Evolutionary conservation across 1,140 invertebrate genomes (phyloP), one percentile per base, ranked within the genome.

Genomic region (Rhizoglyphus robini): DNA sequence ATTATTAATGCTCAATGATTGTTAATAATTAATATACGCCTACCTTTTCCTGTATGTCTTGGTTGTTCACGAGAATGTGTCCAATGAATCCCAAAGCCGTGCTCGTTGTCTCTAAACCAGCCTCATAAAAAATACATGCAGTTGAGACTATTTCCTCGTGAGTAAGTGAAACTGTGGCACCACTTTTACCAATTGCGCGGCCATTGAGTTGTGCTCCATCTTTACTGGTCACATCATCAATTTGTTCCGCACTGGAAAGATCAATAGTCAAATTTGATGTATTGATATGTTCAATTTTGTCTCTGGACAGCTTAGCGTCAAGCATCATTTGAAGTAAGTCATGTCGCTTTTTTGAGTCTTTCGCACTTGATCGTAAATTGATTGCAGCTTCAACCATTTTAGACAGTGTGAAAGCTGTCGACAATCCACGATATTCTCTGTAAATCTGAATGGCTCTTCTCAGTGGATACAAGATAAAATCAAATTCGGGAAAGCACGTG

Each of bases 41-140:
- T 0, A 80, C 48, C 62, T 70, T 73, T 3, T 79, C 72, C 67
- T 79, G 77, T 20, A 71, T 66, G 3, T 79, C 75, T 23, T 68
- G 75, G 68, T 81, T 66, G 15, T 70, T 71, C 4, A 78, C 75
- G 30, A 80, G 66, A 8, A 71, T 47, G 62, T 75, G 78, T 5
- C 73, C 65, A 15, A 73, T 67, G 60, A 74, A 77, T 1, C 74
- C 70, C n/a, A 80, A 61, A 23, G 75, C 72, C 0, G 68, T 76
- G 4, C 74, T 69, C 18, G 76, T 79, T 0, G 79, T 80, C 48
- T 79, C 78, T 63, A 75, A 78, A 13, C 78, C 77, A 63, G 76
- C 79, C 46, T 64, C 63, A 78, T 72, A 32, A 65, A 79, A 79
- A 2, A 78, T 20, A 29, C 75, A 18, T 4, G 71, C 65, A n/a